These are phyloP conservation scores for Falco concolor DNA, from an alignment of 2,797 vertebrate species.

Conservation along the genomic window DNA sequence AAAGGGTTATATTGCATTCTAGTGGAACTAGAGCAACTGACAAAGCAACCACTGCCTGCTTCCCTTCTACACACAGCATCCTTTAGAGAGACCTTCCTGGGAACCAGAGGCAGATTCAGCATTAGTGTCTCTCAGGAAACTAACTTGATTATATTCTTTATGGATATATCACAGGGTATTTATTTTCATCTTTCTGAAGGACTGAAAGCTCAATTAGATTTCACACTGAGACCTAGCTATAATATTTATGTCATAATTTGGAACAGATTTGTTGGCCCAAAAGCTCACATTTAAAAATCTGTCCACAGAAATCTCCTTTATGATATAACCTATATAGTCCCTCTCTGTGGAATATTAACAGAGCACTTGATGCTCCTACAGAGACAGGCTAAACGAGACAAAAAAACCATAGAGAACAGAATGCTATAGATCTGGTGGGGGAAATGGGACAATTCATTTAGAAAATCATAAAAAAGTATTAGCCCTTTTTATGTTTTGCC, in stretches of 20 bases:
- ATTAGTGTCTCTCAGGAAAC: not conserved
- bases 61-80: not conserved
- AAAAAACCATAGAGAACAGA: not conserved
- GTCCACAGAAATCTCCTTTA: not conserved
- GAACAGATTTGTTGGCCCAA: conserved; percentile 38
- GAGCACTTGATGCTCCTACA: not conserved
- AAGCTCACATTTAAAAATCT: conserved; percentile 16
- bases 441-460: not conserved
- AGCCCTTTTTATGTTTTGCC: not conserved
- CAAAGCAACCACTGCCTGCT: not conserved
- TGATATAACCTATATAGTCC: not conserved
- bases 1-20: not conserved
- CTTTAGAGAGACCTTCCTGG: not conserved
- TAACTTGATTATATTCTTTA: not conserved
- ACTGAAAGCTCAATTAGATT: not conserved
- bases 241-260: conserved; percentile 26
- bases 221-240: not conserved
- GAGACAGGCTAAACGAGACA: not conserved
- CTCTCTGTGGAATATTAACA: not conserved
- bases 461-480: not conserved
- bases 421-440: not conserved
- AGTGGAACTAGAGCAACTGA: not conserved
- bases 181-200: conserved; percentile 12
- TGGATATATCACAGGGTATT: not conserved
- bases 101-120: not conserved